Evolutionary conservation across 2,113 vertebrate genomes (phyloP).

Genomic region (Acanthochromis polyacanthus): DNA sequence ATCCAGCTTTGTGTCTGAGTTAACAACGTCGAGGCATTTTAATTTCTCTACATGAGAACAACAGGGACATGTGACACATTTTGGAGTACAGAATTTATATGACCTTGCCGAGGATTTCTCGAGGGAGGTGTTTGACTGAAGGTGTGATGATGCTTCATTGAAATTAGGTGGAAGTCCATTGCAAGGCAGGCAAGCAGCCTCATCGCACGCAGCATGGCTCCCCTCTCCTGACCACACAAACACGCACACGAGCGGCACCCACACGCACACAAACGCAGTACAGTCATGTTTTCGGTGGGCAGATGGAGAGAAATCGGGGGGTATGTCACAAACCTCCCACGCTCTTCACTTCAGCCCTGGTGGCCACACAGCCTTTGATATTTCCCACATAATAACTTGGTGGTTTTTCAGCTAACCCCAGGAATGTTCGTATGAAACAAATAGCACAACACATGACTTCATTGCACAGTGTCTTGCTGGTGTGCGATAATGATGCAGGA

Average conservation of each 20-base stretch:
- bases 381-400: constrained; percentile 77
- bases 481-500: constrained; percentile 53
- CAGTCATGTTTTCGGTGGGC: constrained; percentile 51
- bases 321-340: constrained; percentile 76
- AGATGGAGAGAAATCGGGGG: constrained; percentile 59
- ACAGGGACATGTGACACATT: neutral
- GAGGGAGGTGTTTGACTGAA: constrained; percentile 15
- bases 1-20: too few relatives aligned
- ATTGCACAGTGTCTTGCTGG: constrained; percentile 42
- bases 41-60: neutral
- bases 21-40: too few relatives aligned
- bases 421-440: constrained; percentile 77
- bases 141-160: constrained; percentile 22
- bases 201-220: neutral
- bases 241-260: constrained; percentile 21
- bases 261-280: constrained; percentile 26
- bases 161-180: constrained; percentile 15
- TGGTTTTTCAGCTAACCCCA: constrained; percentile 72
- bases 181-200: constrained; percentile 23
- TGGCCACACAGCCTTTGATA: constrained; percentile 74
- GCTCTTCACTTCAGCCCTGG: constrained; percentile 67
- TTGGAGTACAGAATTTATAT: neutral
- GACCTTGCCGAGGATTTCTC: constrained; percentile 17
- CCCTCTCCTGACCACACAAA: neutral
- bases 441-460: constrained; percentile 64